phyloP scores from a whole-genome alignment of 1,140 invertebrate genomes.

The Planococcus citri region DNA sequence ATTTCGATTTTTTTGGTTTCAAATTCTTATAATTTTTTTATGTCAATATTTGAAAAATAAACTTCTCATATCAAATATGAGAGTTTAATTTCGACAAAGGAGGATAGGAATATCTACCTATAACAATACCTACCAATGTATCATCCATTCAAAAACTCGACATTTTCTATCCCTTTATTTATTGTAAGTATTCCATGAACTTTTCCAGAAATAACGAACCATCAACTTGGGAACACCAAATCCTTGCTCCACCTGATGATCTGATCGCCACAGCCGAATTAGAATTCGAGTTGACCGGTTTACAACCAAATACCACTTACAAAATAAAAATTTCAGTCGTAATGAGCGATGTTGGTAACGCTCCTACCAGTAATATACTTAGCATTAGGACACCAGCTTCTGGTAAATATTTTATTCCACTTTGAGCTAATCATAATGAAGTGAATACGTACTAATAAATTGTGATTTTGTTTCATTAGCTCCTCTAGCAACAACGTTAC shows the following conservation, averaged over 20 bases:
- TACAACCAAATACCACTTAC: constrained; percentile 68
- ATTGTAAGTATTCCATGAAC: too few species aligned
- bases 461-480: constrained; percentile 24
- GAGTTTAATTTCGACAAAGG: too few species aligned
- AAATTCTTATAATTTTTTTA: too few species aligned
- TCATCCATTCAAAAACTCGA: too few species aligned
- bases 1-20: too few species aligned
- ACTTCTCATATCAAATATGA: too few species aligned
- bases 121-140: too few species aligned
- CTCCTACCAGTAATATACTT: constrained; percentile 57
- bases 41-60: too few species aligned
- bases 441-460: background rate
- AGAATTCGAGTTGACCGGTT: constrained; percentile 61
- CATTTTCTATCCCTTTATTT: too few species aligned
- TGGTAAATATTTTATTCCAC: constrained; percentile 31
- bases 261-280: constrained; percentile 68
- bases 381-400: constrained; percentile 49
- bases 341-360: constrained; percentile 54
- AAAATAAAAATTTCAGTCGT: constrained; percentile 64
- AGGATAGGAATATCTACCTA: too few species aligned
- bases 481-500: constrained; percentile 39
- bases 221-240: constrained; percentile 62
- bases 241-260: constrained; percentile 69
- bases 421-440: background rate
- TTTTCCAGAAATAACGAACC: constrained; percentile 50